phyloP scores from a whole-genome alignment of 2,888 invertebrate genomes.

The Phaedon cochleariae region DNA sequence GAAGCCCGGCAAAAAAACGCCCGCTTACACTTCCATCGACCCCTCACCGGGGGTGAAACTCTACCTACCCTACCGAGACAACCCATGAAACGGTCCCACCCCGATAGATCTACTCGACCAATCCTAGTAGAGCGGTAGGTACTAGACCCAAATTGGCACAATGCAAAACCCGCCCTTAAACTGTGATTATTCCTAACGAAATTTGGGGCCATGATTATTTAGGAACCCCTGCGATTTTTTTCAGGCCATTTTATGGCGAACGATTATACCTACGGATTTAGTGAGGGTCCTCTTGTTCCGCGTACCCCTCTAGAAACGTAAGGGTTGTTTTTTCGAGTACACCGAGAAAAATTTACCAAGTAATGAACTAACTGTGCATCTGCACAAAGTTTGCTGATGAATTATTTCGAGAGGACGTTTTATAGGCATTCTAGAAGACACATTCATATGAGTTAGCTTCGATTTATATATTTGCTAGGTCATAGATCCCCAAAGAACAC shows the following conservation, averaged over 20 bases:
- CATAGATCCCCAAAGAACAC: too few species aligned
- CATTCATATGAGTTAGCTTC: too few species aligned
- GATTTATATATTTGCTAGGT: too few species aligned
- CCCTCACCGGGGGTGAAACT: constrained; percentile 41
- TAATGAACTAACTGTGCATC: too few species aligned
- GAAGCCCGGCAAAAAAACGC: neutral
- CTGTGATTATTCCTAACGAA: constrained; percentile 33
- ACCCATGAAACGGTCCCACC: constrained; percentile 41
- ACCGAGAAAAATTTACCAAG: neutral
- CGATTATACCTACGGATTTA: neutral
- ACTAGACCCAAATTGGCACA: constrained; percentile 47
- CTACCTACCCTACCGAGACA: constrained; percentile 37
- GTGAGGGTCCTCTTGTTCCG: neutral
- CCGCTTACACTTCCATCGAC: constrained; percentile 13
- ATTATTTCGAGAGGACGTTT: too few species aligned
- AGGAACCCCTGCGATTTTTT: constrained; percentile 34
- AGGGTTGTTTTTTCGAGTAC: neutral
- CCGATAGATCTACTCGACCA: constrained; percentile 40
- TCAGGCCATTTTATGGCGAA: constrained; percentile 31
- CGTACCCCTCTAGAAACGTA: neutral
- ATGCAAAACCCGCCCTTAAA: constrained; percentile 49
- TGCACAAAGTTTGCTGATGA: too few species aligned
- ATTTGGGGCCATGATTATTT: constrained; percentile 41
- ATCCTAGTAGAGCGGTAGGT: constrained; percentile 36
- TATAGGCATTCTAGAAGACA: too few species aligned